phyloP scores from a whole-genome alignment of 2,888 invertebrate species.

The Harpagoxenus sublaevis region DNA sequence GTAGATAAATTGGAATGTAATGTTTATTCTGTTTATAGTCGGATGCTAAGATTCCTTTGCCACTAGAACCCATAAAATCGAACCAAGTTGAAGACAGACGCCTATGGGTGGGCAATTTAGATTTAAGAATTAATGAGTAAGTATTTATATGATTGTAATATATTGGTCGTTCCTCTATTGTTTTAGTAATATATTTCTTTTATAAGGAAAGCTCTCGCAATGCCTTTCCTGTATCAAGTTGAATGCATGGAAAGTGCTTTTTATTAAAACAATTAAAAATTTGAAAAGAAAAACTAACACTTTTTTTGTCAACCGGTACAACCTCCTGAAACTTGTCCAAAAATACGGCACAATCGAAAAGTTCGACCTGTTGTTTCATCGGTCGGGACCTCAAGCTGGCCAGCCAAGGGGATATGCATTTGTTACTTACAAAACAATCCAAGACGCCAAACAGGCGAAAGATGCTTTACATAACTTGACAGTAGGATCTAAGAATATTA shows the following conservation, averaged over 20 bases:
- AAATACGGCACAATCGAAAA: conserved; percentile 97
- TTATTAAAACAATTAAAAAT: conserved; percentile 44
- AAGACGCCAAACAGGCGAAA: conserved; percentile 92
- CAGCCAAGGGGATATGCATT: conserved; percentile 98
- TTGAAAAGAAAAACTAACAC: conserved; percentile 78
- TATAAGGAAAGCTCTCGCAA: not conserved
- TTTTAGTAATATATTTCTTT: not conserved
- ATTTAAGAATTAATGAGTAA: conserved; percentile 97
- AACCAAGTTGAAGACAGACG: conserved; percentile 90
- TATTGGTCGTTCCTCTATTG: not conserved
- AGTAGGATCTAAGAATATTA: conserved; percentile 92
- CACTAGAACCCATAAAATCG: conserved; percentile 88
- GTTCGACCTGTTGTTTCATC: conserved; percentile 98
- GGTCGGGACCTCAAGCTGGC: conserved; percentile 95
- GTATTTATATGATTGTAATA: conserved; percentile 85
- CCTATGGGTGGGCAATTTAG: conserved; percentile 97
- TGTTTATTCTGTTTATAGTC: conserved; percentile 65
- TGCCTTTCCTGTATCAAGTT: not conserved
- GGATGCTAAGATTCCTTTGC: conserved; percentile 85
- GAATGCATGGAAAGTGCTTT: not conserved
- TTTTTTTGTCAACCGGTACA: conserved; percentile 92
- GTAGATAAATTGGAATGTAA: not conserved
- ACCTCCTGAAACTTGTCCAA: conserved; percentile 98
- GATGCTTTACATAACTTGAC: conserved; percentile 91
- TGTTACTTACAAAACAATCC: conserved; percentile 92